Base-by-base conservation (phyloP, 1,140 invertebrate species). In the Zaprionus ornatus region DNA sequence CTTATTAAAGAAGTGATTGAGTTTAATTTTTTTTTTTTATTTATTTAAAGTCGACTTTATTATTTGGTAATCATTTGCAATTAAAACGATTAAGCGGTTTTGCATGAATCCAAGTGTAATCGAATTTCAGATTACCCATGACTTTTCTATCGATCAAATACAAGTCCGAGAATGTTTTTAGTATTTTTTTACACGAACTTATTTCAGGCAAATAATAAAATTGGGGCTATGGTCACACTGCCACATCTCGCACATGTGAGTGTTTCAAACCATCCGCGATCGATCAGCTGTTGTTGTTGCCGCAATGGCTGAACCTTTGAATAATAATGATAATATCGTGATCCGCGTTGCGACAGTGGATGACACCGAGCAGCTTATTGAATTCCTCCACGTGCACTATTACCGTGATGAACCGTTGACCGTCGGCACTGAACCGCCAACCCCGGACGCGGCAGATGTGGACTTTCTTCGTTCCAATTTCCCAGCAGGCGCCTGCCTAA, bases 401-500 rank as follows among this genome's bases (percentile, higher is more conserved):
- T 90, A 90, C 15, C 76, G 50, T 2, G 86, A 90, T 17, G 86
- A 90, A 19, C 86, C 86, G 0, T 40, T 90, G 4, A 90, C 86
- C 23, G 55, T 23, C 2, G 86, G 86, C 48, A 75, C 68, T 2
- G 56, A 27, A 7, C 86, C 86, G 0, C 74, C 76, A 5, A 59
- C 80, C 2, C 86, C 86, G 0, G 72, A 75, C 0, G 23, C 45
- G 0, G 79, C 48, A 1, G 86, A 90, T 40, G 27, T 68, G 48
- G 54, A 69, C 6, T 90, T 82, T 12, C 55, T 85, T 45, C 76
- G 77, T 4, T 90, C 86, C 6, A 86, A 90, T 17, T 48, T 90
- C 0, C 61, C 69, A 0, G 19, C 55, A 12, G 79, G 87, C 17
- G 68, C 77, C 25, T 90, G 86, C 55, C 25, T 90, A n/a, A 37